These are phyloP conservation scores for Aldrovandia affinis DNA, from an alignment of 2,797 vertebrate genomes.

Conservation along the genomic window DNA sequence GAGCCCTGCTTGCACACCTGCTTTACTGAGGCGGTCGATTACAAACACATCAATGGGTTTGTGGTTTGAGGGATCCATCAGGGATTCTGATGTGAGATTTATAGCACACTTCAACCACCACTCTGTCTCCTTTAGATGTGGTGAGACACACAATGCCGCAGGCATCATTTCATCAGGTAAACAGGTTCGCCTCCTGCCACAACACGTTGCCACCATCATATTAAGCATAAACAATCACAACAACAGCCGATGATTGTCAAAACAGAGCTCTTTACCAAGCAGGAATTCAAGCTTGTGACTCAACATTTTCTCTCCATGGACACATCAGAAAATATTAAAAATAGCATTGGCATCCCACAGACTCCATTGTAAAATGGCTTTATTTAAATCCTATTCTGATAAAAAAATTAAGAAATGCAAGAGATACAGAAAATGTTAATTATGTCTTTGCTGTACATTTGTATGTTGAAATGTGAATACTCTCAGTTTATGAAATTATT, in stretches of 20 bases:
- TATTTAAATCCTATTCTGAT: neutral
- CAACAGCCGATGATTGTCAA: neutral
- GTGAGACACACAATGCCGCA: conserved; percentile 31
- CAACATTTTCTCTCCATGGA: conserved; percentile 23
- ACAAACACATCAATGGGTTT: no score
- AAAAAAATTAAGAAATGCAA: neutral
- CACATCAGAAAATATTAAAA: neutral
- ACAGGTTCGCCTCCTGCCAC: conserved; percentile 25
- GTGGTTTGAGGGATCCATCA: no score
- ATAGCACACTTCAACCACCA: no score
- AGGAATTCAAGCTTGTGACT: conserved; percentile 18
- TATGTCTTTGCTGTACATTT: neutral
- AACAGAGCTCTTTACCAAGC: neutral
- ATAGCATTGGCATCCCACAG: neutral
- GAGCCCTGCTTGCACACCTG: no score
- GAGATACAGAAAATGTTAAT: neutral
- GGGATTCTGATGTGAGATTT: no score
- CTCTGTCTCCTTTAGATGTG: conserved; percentile 31
- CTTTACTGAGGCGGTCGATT: no score
- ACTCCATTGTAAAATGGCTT: neutral
- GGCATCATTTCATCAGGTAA: conserved; percentile 21
- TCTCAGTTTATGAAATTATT: neutral
- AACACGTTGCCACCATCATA: conserved; percentile 18
- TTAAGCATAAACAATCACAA: conserved; percentile 2
- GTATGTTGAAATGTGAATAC: neutral